Conservation (phyloP, 2,797 vertebrate species). For the Micrastur ruficollis region DNA sequence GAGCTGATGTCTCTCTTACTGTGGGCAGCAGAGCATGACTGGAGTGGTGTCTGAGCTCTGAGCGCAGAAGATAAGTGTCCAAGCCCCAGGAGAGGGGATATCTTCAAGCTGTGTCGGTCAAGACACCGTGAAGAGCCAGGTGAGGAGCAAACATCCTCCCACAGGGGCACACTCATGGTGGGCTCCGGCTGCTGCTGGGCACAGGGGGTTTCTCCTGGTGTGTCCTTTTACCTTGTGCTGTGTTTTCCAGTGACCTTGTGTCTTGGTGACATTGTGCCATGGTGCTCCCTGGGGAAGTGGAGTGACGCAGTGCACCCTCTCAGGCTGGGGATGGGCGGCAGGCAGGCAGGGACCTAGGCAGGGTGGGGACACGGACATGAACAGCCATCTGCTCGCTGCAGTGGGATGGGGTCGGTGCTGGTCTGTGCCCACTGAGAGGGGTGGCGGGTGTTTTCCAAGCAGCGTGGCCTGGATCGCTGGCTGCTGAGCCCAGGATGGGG, state of each 20-base stretch:
- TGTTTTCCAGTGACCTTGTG: background rate
- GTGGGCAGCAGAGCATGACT: background rate
- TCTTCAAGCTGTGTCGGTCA: fast-evolving
- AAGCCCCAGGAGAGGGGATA: background rate
- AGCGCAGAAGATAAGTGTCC: background rate
- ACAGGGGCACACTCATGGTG: fast-evolving
- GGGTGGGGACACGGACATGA: background rate
- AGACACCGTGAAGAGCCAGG: fast-evolving
- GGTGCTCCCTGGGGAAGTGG: fast-evolving
- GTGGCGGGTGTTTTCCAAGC: background rate
- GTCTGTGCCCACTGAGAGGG: background rate
- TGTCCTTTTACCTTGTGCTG: background rate
- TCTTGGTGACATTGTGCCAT: fast-evolving
- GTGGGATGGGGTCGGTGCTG: background rate
- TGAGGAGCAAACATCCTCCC: background rate
- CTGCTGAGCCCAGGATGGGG: background rate
- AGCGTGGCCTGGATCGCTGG: fast-evolving
- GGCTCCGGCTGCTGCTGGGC: background rate
- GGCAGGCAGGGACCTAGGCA: background rate
- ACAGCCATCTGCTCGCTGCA: fast-evolving
- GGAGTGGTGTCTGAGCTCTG: background rate
- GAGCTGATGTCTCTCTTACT: background rate
- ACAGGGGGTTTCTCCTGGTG: background rate
- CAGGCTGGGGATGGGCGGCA: background rate
- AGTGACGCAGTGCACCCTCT: background rate